Percentiles rank a stretch among this genome's conserved stretches.
Conservation (phyloP, 2,113 vertebrate species). For the Eidolon helvum region DNA sequence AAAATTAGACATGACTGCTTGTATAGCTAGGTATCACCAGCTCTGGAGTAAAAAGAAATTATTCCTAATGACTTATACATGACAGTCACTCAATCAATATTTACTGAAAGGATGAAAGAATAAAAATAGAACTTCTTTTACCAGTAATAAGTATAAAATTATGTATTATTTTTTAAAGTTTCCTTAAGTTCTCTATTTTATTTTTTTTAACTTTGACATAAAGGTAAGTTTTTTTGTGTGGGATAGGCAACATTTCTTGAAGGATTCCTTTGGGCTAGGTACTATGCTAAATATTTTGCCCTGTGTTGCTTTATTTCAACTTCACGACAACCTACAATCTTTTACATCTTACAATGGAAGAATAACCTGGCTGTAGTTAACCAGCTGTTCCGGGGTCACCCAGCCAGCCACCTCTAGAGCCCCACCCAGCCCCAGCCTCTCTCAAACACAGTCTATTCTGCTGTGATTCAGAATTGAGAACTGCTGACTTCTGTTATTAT, state of each 20-base stretch:
- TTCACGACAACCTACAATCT: neutral
- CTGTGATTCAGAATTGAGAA: neutral
- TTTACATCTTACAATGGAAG: neutral
- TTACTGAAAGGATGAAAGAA: neutral
- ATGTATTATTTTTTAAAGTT: neutral
- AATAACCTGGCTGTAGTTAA: neutral
- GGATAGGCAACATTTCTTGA: neutral
- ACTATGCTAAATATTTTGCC: neutral
- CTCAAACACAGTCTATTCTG: neutral
- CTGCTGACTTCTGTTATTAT: neutral
- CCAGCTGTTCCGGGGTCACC: neutral
- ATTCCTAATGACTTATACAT: neutral
- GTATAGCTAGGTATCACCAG: neutral
- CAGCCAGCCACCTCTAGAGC: neutral
- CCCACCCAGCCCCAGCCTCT: neutral
- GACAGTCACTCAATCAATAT: neutral
- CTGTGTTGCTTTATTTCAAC: neutral
- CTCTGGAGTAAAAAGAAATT: neutral
- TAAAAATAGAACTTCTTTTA: neutral
- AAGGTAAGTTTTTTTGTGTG: neutral
- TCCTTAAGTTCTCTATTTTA: neutral
- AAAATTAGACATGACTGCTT: neutral
- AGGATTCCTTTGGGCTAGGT: neutral
- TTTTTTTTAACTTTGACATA: neutral
- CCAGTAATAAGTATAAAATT: neutral